Base-by-base conservation (phyloP, 2,888 invertebrate species). In the Panzeria rudis region DNA sequence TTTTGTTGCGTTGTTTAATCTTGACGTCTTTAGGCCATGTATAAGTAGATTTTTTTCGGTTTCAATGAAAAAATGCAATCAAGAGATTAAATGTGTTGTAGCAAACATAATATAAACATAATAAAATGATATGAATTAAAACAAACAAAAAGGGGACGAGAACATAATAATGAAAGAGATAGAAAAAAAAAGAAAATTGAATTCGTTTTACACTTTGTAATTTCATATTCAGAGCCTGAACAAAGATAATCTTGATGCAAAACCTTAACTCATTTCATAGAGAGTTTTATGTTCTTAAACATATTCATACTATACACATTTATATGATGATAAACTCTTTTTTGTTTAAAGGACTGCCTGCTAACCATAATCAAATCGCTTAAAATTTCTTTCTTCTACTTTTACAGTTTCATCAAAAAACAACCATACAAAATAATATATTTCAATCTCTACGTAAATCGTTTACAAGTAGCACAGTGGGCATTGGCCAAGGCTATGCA, bases 401-500 rank as follows among this genome's bases (percentile, higher is more conserved):
- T 61, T 44, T 66, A 54, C 88, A 96, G 96, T 93, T 94, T 88
- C 93, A 93, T 88, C 93, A 94, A 87, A 94, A 93, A 89, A 87
- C 90, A 78, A 91, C 90, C 3, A 93, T 93, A 86, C 92, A 93
- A 77, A 92, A 91, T 81, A 94, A 94, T 83, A 94, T 95, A 82
- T 92, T 95, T 79, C 92, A 92, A 52, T 93, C 95, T n/a, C 92
- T 96, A 9, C 92, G 94, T 79, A 93, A 94, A 87, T 95, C 96
- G 17, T 95, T 96, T 91, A 92, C 94, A 88, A 92, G 89, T 86
- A 91, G 62, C 71, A 89, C 86, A 80, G 89, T 86, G 80, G 91
- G 92, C 38, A 89, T 93, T 83, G 93, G 93, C 8, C 89, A 90
- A 85, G 92, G 92, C 41, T 87, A 89, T 0, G 92, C 93, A 0